A percentile compares a stretch with the other conserved stretches of the same genome.
These are phyloP conservation scores for Acomys russatus DNA, from an alignment of 2,797 vertebrate genomes.

Conservation along the genomic window DNA sequence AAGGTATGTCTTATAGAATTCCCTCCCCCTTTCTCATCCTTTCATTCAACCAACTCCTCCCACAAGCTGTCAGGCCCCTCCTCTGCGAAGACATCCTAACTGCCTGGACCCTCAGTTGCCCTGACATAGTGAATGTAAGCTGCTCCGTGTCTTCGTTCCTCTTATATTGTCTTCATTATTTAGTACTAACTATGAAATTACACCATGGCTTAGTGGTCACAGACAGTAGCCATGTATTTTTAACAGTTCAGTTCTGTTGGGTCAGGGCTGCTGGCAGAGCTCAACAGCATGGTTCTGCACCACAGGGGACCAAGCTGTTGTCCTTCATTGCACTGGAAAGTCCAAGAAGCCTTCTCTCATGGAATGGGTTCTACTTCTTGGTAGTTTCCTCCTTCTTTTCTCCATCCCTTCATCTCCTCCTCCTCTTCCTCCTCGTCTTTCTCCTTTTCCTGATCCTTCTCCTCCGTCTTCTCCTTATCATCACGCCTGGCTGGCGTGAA, in stretches of 20 bases:
- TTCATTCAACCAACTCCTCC: neutral
- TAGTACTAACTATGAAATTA: neutral
- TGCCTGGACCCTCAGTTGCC: neutral
- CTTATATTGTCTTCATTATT: neutral
- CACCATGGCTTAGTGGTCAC: neutral
- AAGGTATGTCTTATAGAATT: neutral
- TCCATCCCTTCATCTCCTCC: neutral
- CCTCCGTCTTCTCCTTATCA: neutral
- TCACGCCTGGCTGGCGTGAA: neutral
- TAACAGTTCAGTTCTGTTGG: neutral
- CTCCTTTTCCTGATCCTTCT: accelerated
- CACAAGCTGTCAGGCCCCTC: neutral
- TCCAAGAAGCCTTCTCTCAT: neutral
- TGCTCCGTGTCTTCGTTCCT: neutral
- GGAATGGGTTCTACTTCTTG: neutral
- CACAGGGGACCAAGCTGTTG: neutral
- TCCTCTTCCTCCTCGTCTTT: neutral
- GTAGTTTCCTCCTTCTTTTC: no score
- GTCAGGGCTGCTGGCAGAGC: neutral
- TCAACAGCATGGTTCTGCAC: neutral
- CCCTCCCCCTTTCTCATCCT: neutral
- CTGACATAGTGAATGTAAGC: neutral
- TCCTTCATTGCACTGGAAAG: neutral
- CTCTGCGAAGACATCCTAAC: neutral
- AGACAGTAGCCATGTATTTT: neutral